phyloP scores from a whole-genome alignment of 2,113 vertebrate genomes.

The Notechis scutatus region DNA sequence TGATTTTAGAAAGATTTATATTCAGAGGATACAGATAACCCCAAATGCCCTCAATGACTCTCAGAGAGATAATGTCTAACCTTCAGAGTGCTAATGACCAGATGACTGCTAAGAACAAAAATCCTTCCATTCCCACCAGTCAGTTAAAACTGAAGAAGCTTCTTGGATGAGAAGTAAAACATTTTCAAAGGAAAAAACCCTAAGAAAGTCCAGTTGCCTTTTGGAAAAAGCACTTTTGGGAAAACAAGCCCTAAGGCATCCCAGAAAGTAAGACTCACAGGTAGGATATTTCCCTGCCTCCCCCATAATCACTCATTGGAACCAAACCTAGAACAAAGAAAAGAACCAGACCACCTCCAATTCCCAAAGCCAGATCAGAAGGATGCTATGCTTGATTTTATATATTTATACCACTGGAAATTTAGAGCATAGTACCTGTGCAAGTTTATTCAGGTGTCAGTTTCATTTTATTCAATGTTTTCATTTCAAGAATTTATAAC shows the following conservation, averaged over 20 bases:
- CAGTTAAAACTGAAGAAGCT: too few relatives aligned
- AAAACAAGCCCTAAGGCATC: neutral
- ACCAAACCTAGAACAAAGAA: neutral
- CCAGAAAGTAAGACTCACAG: neutral
- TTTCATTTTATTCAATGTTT: neutral
- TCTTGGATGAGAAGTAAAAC: neutral
- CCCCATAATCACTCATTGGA: neutral
- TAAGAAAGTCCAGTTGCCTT: neutral
- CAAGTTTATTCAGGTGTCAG: neutral
- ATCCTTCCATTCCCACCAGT: too few relatives aligned
- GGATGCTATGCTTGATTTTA: neutral
- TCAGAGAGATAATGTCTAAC: neutral
- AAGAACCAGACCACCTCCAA: neutral
- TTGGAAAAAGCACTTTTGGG: neutral
- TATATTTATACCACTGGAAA: neutral
- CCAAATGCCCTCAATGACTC: neutral
- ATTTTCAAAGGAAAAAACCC: neutral
- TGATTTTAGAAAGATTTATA: neutral
- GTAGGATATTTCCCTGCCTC: too few relatives aligned
- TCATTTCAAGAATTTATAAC: neutral
- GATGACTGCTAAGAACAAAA: too few relatives aligned
- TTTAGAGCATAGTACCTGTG: neutral
- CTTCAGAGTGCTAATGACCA: too few relatives aligned
- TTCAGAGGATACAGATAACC: neutral
- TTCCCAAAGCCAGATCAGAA: neutral